Conservation (phyloP, 2,888 invertebrate genomes). For the Aporophyla lueneburgensis region DNA sequence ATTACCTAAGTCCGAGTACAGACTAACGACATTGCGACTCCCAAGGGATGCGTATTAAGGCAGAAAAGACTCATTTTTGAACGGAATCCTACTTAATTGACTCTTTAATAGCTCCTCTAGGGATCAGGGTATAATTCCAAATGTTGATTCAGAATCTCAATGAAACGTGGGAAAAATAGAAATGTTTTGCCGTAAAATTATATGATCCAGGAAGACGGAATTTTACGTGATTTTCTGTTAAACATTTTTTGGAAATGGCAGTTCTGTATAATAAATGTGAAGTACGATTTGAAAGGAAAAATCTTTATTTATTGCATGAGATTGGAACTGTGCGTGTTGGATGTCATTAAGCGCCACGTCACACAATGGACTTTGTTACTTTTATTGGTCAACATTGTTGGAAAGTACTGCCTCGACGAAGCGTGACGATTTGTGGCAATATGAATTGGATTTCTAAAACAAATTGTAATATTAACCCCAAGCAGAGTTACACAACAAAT, state of each 20-base stretch:
- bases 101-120: constrained; percentile 64
- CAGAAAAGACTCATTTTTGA: constrained; percentile 61
- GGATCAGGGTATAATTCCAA: constrained; percentile 54
- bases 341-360: constrained; percentile 28
- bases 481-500: not conserved
- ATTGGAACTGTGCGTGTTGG: constrained; percentile 47
- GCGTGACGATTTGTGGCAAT: constrained; percentile 9
- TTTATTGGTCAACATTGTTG: constrained; percentile 43
- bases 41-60: constrained; percentile 28
- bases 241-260: constrained; percentile 24
- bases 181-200: constrained; percentile 46
- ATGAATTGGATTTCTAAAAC: constrained; percentile 2
- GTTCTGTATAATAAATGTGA: constrained; percentile 32
- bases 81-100: constrained; percentile 68
- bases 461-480: not conserved
- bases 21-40: constrained; percentile 28
- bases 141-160: constrained; percentile 63
- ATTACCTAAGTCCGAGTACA: constrained; percentile 43
- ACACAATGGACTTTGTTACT: constrained; percentile 25
- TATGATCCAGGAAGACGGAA: constrained; percentile 45
- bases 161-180: constrained; percentile 60
- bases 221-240: constrained; percentile 38
- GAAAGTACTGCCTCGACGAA: not conserved
- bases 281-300: constrained; percentile 27
- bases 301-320: constrained; percentile 40